Base-by-base conservation (phyloP, 2,797 vertebrate genomes). In the Rhinichthys osculus region DNA sequence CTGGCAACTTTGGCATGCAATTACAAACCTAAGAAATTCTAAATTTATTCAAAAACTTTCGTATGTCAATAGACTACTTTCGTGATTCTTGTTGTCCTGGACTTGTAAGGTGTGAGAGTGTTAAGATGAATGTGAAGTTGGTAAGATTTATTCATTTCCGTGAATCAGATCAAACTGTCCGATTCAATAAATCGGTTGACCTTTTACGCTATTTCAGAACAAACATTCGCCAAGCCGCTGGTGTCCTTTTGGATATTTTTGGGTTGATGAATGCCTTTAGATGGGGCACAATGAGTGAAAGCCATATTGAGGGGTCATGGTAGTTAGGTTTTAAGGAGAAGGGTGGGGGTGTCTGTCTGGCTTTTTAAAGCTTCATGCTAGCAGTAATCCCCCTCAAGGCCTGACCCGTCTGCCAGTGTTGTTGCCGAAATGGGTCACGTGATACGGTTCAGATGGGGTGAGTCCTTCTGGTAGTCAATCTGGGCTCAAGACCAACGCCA, bases 361-460 rank as follows among this genome's bases (percentile, higher is more conserved):
- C 50, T 84, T 84, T 84, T 85, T 67, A 85, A 85, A 77, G 83
- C 83, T 70, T 30, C 78, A 69, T 81, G 82, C 50, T 71, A 47
- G 70, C 66, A 54, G 40, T 87, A 84, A 87, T 87, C 82, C 80
- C 82, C 86, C 66, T n/a, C 59, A 33, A 81, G 78, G 52, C 82
- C n/a, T 42, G 82, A 21, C 59, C 69, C 57, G 78, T 86, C 57
- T 62, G 83, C 73, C 83, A 52, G 9, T n/a, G 77, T 66, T 14
- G 23, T 79, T 79, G 38, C 54, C 30, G 38, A 64, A 52, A 40
- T 44, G 70, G 70, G 54, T 86, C 84, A 81, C 52, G 79, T 82
- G 85, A 67, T 81, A 6, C 42, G 42, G 85, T 82, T 86, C 71
- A 86, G 70, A 74, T 59, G 17, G 71, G 85, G 85, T 86, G 44